Conservation (phyloP, 1,140 invertebrate genomes). For the Procambarus clarkii region DNA sequence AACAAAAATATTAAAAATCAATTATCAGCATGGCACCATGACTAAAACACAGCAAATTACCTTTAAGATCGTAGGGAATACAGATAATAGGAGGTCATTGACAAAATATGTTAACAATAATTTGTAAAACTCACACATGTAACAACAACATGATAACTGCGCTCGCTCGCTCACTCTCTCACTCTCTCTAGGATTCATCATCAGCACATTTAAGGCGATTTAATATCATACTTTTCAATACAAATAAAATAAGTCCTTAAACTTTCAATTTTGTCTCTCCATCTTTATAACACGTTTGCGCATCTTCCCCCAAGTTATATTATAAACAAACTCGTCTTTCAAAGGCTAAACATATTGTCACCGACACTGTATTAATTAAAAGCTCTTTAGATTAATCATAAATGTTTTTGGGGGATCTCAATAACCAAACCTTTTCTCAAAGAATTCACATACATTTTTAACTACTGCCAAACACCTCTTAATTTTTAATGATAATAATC, state of each 20-base stretch:
- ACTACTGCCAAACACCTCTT: not conserved
- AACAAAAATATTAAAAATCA: constrained; percentile 22
- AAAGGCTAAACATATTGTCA: not conserved
- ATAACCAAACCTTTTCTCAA: not conserved
- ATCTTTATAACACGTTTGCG: not conserved
- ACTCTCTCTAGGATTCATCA: constrained; percentile 53
- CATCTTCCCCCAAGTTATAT: not conserved
- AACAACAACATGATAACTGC: constrained; percentile 66
- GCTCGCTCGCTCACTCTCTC: constrained; percentile 26
- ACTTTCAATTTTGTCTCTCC: not conserved
- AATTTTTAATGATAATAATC: not conserved
- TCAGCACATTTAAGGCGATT: constrained; percentile 24
- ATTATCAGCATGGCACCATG: constrained; percentile 54
- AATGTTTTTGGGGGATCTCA: too few relatives aligned
- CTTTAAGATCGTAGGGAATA: constrained; percentile 50
- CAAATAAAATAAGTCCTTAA: constrained; percentile 21
- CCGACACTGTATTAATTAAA: not conserved
- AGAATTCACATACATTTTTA: not conserved
- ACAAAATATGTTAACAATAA: constrained; percentile 70
- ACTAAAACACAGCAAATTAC: constrained; percentile 40
- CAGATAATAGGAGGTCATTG: constrained; percentile 64
- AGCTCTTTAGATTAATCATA: not conserved
- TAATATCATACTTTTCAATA: constrained; percentile 40
- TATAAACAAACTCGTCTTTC: not conserved
- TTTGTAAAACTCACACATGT: constrained; percentile 71